A percentile compares a stretch with the other conserved stretches of the same genome.
These are phyloP conservation scores for Eupithecia exiguata DNA, from an alignment of 2,888 invertebrate genomes.

Conservation along the genomic window DNA sequence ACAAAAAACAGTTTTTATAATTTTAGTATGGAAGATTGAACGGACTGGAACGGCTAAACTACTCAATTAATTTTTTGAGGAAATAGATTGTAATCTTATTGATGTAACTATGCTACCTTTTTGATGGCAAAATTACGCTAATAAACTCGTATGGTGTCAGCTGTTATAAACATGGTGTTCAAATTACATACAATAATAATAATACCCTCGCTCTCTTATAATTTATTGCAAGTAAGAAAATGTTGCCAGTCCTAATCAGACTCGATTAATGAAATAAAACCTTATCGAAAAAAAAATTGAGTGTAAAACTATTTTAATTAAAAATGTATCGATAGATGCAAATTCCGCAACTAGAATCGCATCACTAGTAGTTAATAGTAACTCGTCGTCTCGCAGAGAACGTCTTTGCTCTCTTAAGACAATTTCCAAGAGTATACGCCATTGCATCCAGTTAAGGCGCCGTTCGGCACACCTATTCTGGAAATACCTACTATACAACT, in stretches of 20 bases:
- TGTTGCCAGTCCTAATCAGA: neutral
- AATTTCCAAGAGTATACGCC: conserved; percentile 72
- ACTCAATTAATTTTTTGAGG: too few species aligned
- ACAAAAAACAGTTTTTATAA: too few species aligned
- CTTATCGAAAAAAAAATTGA: neutral
- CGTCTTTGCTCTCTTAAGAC: conserved; percentile 78
- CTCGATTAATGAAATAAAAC: neutral
- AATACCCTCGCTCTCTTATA: neutral
- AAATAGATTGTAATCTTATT: too few species aligned
- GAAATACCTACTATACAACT: conserved; percentile 18
- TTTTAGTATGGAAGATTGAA: too few species aligned
- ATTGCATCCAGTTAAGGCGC: conserved; percentile 68
- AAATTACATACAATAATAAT: neutral
- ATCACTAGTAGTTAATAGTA: conserved; percentile 74
- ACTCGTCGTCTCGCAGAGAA: conserved; percentile 65
- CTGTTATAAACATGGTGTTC: neutral
- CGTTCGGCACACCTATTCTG: conserved; percentile 52
- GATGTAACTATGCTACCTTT: neutral
- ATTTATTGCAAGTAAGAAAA: neutral
- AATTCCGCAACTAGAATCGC: conserved; percentile 37
- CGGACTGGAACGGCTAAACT: too few species aligned
- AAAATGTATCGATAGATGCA: conserved; percentile 17
- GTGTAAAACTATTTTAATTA: neutral
- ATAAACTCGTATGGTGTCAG: too few species aligned
- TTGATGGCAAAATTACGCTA: too few species aligned